A percentile compares a stretch with the other conserved stretches of the same genome.
phyloP scores from a whole-genome alignment of 2,113 vertebrate genomes.

The Lethenteron camtschaticum region DNA sequence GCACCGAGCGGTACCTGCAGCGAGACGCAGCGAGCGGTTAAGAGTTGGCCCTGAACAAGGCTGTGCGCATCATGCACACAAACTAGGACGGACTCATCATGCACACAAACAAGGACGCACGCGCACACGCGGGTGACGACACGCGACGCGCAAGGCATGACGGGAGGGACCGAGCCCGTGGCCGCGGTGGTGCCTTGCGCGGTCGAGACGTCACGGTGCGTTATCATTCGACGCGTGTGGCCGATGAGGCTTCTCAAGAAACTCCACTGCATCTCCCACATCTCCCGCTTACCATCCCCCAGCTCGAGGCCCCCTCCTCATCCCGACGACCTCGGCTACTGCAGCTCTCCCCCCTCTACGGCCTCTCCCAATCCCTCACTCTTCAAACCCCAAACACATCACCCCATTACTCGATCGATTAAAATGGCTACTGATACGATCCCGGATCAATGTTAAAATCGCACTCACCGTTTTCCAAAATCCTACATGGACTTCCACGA shows the following conservation, averaged over 20 bases:
- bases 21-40: background rate
- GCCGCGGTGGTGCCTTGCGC: background rate
- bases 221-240: no score
- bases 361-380: background rate
- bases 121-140: background rate
- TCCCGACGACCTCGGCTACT: background rate
- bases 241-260: no score
- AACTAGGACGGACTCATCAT: background rate
- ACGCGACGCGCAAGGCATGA: background rate
- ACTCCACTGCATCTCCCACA: no score
- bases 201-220: background rate
- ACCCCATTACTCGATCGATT: background rate
- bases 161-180: background rate
- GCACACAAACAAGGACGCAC: background rate
- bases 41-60: no score
- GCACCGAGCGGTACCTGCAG: conserved; percentile 37
- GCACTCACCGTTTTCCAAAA: background rate
- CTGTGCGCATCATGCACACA: background rate
- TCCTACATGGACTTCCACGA: background rate
- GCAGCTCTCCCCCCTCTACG: background rate
- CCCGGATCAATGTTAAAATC: background rate
- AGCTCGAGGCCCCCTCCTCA: background rate
- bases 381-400: background rate
- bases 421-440: background rate
- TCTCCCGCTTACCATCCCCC: no score